These are phyloP conservation scores for Loripinus fragilis DNA, from an alignment of 2,888 invertebrate species.

Conservation along the genomic window DNA sequence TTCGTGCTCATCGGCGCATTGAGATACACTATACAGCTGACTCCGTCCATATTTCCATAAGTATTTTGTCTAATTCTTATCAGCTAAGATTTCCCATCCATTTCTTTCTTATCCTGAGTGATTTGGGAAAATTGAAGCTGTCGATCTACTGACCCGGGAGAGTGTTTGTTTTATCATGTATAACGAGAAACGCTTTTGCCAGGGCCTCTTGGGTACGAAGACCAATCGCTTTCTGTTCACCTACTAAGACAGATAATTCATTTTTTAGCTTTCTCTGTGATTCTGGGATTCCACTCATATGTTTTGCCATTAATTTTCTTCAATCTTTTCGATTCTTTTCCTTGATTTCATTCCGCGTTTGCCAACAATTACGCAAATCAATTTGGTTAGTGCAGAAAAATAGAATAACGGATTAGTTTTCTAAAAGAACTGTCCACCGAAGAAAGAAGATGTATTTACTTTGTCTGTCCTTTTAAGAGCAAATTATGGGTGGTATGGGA, in stretches of 20 bases:
- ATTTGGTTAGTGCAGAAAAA: conserved; percentile 45
- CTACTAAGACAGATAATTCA: conserved; percentile 49
- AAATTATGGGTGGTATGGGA: conserved; percentile 2
- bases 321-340: conserved; percentile 56
- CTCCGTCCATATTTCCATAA: background rate
- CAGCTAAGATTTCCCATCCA: conserved; percentile 24
- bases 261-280: conserved; percentile 40
- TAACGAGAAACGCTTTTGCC: conserved; percentile 33
- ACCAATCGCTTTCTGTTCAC: conserved; percentile 45
- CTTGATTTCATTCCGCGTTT: conserved; percentile 50
- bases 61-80: conserved; percentile 20
- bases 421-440: conserved; percentile 11
- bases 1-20: too few species aligned
- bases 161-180: conserved; percentile 48
- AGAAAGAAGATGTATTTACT: conserved; percentile 7
- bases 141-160: conserved; percentile 33
- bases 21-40: background rate
- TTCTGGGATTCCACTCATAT: conserved; percentile 32
- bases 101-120: conserved; percentile 29
- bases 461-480: background rate
- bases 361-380: conserved; percentile 53
- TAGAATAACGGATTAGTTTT: conserved; percentile 20
- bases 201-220: conserved; percentile 24
- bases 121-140: conserved; percentile 40
- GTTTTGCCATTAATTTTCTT: conserved; percentile 45